Evolutionary conservation across 1,140 invertebrate genomes (phyloP), one percentile per base, ranked within the genome.

Genomic region (Trichonephila clavipes): DNA sequence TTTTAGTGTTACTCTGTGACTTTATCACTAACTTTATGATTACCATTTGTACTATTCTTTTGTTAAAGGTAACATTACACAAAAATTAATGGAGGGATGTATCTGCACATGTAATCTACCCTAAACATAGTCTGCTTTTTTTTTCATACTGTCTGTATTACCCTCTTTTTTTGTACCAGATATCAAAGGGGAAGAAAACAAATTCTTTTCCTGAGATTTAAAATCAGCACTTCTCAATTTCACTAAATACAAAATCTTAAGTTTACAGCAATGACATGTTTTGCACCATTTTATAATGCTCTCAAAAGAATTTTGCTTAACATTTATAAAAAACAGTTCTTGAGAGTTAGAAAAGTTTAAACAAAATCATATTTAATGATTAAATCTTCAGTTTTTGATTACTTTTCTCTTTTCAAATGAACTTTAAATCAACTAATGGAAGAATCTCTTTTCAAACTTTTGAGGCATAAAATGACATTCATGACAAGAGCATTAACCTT

Each of bases 231-330:
- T 19, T 19, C 62, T 6, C 21, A 64, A 64, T 64, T 64, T 19
- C 14, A 64, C 16, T 64, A 21, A 64, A 19, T 64, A 19, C 51
- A 12, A 51, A 51, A 51, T 12, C 10, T 51, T 12, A 51, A 51
- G n/a, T 12, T 24, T 69, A 69, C n/a, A 66, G 21, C 64, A 51
- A 69, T 69, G 66, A 69, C 66, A 69, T 24, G n/a, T 69, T 69
- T 69, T 69, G 66, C 66, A 69, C 66, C 66, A 69, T 69, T 69
- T 69, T 69, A 69, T 69, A 69, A 69, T 69, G 66, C 66, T 24
- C n/a, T 14, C 10, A 69, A 69, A 24, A 69, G n/a, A 28, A 69
- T 28, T 69, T 69, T 69, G 66, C n/a, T 69, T 24, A 24, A 4
- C 10, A n/a, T 24, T 14, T 14, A n/a, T 28, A 24, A 24, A 69